Evolutionary conservation across 2,113 vertebrate genomes (phyloP).

Genomic region (Puntigrus tetrazona): DNA sequence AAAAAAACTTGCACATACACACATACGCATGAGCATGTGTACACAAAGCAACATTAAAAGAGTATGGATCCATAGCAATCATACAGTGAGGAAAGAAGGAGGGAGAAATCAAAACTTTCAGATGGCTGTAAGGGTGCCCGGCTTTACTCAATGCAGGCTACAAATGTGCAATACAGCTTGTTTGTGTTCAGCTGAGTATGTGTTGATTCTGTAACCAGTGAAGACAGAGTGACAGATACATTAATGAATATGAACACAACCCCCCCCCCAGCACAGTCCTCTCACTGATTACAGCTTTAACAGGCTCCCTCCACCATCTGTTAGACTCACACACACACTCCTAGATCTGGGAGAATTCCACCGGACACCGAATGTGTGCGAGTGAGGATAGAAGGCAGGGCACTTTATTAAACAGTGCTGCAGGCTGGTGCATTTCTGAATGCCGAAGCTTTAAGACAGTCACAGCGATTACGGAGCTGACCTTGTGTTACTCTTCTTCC

Average conservation of each 20-base stretch:
- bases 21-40: neutral
- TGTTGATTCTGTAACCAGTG: slow-evolving; percentile 13
- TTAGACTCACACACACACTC: slow-evolving; percentile 25
- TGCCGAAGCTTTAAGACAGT: neutral
- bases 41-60: neutral
- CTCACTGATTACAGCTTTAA: slow-evolving; percentile 31
- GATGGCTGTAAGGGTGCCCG: slow-evolving; percentile 3
- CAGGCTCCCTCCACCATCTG: slow-evolving; percentile 32
- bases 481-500: slow-evolving; percentile 11
- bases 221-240: slow-evolving; percentile 33
- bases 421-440: neutral
- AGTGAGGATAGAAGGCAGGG: neutral
- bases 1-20: slow-evolving; percentile 29
- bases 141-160: neutral
- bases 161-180: slow-evolving; percentile 15
- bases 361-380: slow-evolving; percentile 4
- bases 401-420: slow-evolving; percentile 22
- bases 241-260: slow-evolving; percentile 25
- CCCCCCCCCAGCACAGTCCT: slow-evolving; percentile 24
- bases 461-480: neutral
- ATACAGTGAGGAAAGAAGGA: neutral
- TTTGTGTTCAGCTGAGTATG: neutral
- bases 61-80: neutral
- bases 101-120: neutral
- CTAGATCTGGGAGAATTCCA: slow-evolving; percentile 22